Percentiles rank a stretch among this genome's conserved stretches.
Evolutionary conservation across 1,140 invertebrate genomes (phyloP).

Genomic region (Drosophila bipectinata): DNA sequence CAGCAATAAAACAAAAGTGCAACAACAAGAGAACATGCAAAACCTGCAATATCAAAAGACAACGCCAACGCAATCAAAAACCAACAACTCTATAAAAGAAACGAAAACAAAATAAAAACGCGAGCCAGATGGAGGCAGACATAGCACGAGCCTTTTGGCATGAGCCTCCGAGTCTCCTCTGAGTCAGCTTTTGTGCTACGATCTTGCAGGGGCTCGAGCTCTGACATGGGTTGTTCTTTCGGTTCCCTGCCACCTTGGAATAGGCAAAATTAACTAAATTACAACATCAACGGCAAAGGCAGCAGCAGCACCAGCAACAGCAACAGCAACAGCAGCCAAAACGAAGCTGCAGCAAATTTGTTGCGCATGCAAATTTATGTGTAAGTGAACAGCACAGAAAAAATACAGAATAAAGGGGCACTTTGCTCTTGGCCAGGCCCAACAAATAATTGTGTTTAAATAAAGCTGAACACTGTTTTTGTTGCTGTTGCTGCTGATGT

Average conservation of each 20-base stretch:
- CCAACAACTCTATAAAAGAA: slow-evolving; percentile 73
- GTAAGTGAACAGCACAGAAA: slow-evolving; percentile 71
- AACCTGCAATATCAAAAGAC: slow-evolving; percentile 47
- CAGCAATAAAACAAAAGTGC: slow-evolving; percentile 73
- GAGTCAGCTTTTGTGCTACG: slow-evolving; percentile 13
- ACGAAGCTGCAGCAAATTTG: slow-evolving; percentile 71
- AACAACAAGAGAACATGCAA: slow-evolving; percentile 69
- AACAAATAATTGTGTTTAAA: slow-evolving; percentile 82
- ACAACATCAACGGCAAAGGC: slow-evolving; percentile 70
- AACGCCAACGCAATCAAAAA: slow-evolving; percentile 70
- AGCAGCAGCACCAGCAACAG: slow-evolving; percentile 15
- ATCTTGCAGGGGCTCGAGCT: slow-evolving; percentile 21
- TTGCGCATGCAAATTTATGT: slow-evolving; percentile 83
- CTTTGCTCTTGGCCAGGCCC: slow-evolving; percentile 52
- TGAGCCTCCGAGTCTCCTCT: slow-evolving; percentile 34
- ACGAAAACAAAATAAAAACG: slow-evolving; percentile 42
- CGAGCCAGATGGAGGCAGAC: slow-evolving; percentile 27
- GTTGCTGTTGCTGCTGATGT: slow-evolving; percentile 19
- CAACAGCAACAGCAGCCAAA: slow-evolving; percentile 38
- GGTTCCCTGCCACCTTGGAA: slow-evolving; percentile 77
- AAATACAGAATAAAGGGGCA: slow-evolving; percentile 23
- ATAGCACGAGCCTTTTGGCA: slow-evolving; percentile 73
- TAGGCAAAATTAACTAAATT: slow-evolving; percentile 83
- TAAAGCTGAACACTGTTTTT: slow-evolving; percentile 63
- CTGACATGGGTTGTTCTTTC: slow-evolving; percentile 57